Base-by-base conservation (phyloP, 2,888 invertebrate genomes). In the Alcis repandata region DNA sequence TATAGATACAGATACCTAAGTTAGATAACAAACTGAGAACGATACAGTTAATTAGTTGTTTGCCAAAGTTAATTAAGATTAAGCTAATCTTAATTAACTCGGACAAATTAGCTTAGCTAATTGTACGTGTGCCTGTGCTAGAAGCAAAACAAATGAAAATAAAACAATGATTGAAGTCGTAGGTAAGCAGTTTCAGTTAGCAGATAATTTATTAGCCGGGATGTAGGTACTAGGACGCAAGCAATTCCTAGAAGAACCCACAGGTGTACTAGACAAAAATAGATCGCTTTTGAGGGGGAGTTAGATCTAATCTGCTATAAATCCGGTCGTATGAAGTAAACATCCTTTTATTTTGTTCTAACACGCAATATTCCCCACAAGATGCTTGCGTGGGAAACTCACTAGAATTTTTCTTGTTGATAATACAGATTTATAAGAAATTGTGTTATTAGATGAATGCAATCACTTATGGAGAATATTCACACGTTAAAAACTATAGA, bases 261-360 rank as follows among this genome's bases (percentile, higher is more conserved):
- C 53, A 33, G 11, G 15, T 15, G 32, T 43, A 32, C 32, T 56
- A 20, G 19, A 56, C 45, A 10, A 36, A 56, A 56, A 56, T 56
- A 56, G 45, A 27, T 20, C 17, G 2, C 15, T 19, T 20, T 33
- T 13, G 52, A 33, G 19, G 33, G 33, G 32, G 11, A 38, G 19
- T 38, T 4, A 10, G 20, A 45, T 45, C 11, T 13, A 52, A 32
- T 32, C 9, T 36, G 20, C 33, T 51, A 51, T 48, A 20, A 33
- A 56, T 56, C 56, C 56, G 56, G 33, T 8, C 0, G 27, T 27
- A 11, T 43, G 15, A 22, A 43, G 46, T 61, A 61, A 61, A 54
- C 60, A 61, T 61, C 45, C 53, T 32, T 54, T 48, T 54, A 54
- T 61, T 54, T 61, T 48, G 9, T 48, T 38, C 13, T 46, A 56